Base-by-base conservation (phyloP, 2,797 vertebrate genomes). In the Premnoplex brunnescens region DNA sequence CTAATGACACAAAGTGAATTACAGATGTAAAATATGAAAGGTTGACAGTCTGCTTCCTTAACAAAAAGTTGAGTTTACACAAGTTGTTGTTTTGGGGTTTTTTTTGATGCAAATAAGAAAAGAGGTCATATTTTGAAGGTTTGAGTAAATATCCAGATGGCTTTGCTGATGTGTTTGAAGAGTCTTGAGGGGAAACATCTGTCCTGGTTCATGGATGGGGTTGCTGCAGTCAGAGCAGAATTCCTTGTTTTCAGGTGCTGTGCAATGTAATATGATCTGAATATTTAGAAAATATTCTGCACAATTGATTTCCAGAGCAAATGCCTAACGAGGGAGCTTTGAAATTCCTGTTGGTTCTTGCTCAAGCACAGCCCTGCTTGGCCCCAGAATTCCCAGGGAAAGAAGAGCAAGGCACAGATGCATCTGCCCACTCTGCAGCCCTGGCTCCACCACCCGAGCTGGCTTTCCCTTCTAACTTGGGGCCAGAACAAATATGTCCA, bases 111-210 rank as follows among this genome's bases (percentile, higher is more conserved):
- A 90, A 91, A 84, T 81, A 90, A 37, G 54, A 83, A 72, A 67
- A 86, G 71, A 81, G 90, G 83, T 95, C 88, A 76, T 36, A 78
- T 63, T 81, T 82, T 51, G 66, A 63, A 75, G 85, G 81, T 91
- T 81, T 83, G 78, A 93, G 46, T 89, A 86, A 89, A 71, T 84
- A 93, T 86, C 85, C 95, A 96, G 94, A 96, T 95, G 94, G 96
- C 28, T 96, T 88, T 95, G 93, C 73, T 95, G 81, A 58, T 94
- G 55, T 81, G 8, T 95, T 90, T 63, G 62, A 72, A 59, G 51
- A 94, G 82, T 85, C 95, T 89, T 30, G 76, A 93, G 91, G 85
- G 93, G 85, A 92, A 96, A 92, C 94, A 95, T 96, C 95, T 96
- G 93, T 89, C 64, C 93, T 83, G 89, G 78, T 92, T 95, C 89